phyloP scores from a whole-genome alignment of 2,113 vertebrate genomes.

The Macaca nemestrina region DNA sequence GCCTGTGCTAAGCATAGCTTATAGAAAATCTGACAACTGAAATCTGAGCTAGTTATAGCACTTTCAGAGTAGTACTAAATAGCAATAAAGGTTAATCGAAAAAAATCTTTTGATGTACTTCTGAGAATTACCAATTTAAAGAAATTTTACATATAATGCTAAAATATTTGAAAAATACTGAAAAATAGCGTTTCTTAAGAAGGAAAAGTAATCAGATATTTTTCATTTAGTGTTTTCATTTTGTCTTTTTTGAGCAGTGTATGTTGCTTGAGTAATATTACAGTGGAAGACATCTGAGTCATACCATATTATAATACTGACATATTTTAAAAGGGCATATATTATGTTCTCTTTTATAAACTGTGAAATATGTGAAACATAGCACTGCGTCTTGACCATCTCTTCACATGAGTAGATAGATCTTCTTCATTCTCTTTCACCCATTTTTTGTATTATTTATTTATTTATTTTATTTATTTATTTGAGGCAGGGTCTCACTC shows the following conservation, averaged over 20 bases:
- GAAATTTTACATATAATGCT: not conserved
- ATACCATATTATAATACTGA: not conserved
- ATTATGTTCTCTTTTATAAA: constrained; percentile 10
- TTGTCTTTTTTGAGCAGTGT: not conserved
- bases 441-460: not conserved
- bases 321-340: not conserved
- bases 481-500: not conserved
- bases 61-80: not conserved
- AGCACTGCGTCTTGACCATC: not conserved
- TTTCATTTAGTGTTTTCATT: not conserved
- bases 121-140: not conserved
- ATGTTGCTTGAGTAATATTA: not conserved
- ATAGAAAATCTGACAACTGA: constrained; percentile 12
- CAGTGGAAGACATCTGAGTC: not conserved
- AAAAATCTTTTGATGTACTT: not conserved
- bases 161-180: not conserved
- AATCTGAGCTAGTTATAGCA: not conserved
- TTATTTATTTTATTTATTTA: not conserved
- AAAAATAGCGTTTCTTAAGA: not conserved
- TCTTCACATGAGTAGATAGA: not conserved
- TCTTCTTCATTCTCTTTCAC: not conserved
- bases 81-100: not conserved
- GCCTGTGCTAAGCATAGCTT: not conserved
- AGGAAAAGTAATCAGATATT: not conserved
- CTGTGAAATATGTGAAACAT: not conserved